Percentiles rank a stretch among this genome's conserved stretches.
Evolutionary conservation across 2,888 invertebrate genomes (phyloP).

Genomic region (Nephrocerus scutellatus): DNA sequence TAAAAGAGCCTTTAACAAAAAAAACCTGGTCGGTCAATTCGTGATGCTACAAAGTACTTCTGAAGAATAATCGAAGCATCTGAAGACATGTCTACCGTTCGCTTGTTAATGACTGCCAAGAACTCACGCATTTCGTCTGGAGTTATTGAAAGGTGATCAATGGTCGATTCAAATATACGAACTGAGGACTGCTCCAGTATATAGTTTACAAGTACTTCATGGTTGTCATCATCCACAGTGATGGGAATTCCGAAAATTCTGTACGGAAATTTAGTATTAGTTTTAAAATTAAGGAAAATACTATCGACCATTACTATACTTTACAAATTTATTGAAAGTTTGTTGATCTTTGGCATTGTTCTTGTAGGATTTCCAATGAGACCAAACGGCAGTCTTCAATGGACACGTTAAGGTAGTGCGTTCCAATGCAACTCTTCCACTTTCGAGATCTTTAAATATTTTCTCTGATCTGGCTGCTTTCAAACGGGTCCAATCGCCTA

Average conservation of each 20-base stretch:
- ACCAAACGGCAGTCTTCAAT: conserved; percentile 43
- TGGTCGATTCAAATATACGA: conserved; percentile 18
- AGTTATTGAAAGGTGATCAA: conserved; percentile 34
- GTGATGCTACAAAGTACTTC: conserved; percentile 48
- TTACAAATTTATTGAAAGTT: conserved; percentile 37
- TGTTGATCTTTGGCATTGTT: conserved; percentile 32
- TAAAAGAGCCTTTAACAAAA: conserved; percentile 8
- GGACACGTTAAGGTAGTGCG: conserved; percentile 26
- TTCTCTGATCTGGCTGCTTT: conserved; percentile 27
- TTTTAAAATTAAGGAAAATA: neutral
- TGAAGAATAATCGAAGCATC: conserved; percentile 44
- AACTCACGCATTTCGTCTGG: conserved; percentile 36
- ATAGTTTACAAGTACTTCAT: conserved; percentile 33
- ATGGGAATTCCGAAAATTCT: conserved; percentile 47
- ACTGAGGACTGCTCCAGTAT: conserved; percentile 31
- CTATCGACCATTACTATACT: too few species aligned
- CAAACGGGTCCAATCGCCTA: conserved; percentile 44
- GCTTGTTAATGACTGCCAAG: conserved; percentile 31
- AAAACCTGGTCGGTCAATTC: conserved; percentile 44
- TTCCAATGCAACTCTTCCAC: conserved; percentile 29
- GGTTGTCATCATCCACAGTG: conserved; percentile 31
- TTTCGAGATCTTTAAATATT: conserved; percentile 35
- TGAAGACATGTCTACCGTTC: conserved; percentile 27
- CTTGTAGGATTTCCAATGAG: conserved; percentile 38
- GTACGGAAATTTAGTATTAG: neutral